A percentile compares a stretch with the other conserved stretches of the same genome.
Conservation (phyloP, 2,888 invertebrate species). For the Holacanthella duospinosa region DNA sequence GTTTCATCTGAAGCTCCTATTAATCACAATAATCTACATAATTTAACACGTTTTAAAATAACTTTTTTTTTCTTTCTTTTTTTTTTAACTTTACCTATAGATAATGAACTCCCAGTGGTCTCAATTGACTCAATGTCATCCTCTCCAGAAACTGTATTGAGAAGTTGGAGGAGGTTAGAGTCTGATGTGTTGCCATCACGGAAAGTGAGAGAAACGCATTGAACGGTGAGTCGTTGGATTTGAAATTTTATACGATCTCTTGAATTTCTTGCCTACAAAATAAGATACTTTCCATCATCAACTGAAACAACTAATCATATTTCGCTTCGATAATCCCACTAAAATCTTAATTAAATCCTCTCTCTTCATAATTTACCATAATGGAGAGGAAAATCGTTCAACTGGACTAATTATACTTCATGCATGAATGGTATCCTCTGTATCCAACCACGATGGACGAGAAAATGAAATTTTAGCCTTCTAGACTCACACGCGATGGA, state of each 20-base stretch:
- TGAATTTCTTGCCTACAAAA: constrained; percentile 28
- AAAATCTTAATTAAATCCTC: constrained; percentile 7
- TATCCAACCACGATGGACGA: no score
- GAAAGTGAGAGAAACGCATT: constrained; percentile 32
- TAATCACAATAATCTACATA: no score
- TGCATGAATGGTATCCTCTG: background rate
- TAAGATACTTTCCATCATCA: background rate
- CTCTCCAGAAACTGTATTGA: constrained; percentile 1
- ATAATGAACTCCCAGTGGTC: constrained; percentile 32
- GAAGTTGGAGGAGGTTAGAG: constrained; percentile 30
- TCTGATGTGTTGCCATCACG: constrained; percentile 36
- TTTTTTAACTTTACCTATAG: no score
- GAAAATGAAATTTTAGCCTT: no score
- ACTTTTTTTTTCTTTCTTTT: no score
- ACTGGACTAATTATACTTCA: background rate
- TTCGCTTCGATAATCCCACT: background rate
- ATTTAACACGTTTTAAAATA: no score
- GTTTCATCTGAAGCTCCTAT: constrained; percentile 23
- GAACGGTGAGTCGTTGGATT: constrained; percentile 31
- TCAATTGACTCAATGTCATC: constrained; percentile 20
- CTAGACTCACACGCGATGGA: no score
- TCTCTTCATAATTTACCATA: background rate
- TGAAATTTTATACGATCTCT: constrained; percentile 27
- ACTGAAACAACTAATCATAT: background rate
- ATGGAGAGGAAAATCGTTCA: background rate